A percentile compares a stretch with the other conserved stretches of the same genome.
These are phyloP conservation scores for Hydroisotoma schaefferi DNA, from an alignment of 2,888 invertebrate genomes.

Conservation along the genomic window DNA sequence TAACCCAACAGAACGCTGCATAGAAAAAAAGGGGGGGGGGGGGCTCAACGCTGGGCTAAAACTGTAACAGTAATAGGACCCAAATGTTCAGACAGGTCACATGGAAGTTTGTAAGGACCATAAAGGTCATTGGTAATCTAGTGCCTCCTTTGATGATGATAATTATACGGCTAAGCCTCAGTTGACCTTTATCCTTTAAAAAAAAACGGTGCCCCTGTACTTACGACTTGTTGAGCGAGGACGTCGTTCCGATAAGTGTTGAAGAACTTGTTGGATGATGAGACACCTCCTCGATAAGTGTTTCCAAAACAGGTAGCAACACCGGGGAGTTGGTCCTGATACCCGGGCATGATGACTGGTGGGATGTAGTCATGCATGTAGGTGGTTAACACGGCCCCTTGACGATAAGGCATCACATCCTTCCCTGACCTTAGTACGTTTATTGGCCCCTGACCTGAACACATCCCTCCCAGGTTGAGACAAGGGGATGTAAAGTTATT, in stretches of 20 bases:
- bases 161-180: too few relatives aligned
- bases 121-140: too few relatives aligned
- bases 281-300: constrained; percentile 40
- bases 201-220: not conserved
- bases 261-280: constrained; percentile 38
- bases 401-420: constrained; percentile 45
- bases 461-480: constrained; percentile 25
- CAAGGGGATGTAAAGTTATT: constrained; percentile 1
- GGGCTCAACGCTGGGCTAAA: too few relatives aligned
- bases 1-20: too few relatives aligned
- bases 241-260: constrained; percentile 42
- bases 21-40: too few relatives aligned
- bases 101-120: too few relatives aligned
- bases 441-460: constrained; percentile 29
- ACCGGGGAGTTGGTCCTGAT: constrained; percentile 25
- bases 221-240: constrained; percentile 35
- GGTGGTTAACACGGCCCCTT: constrained; percentile 35
- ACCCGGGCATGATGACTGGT: constrained; percentile 43
- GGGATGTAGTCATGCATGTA: constrained; percentile 45
- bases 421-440: constrained; percentile 32
- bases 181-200: not conserved
- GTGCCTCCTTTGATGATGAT: too few relatives aligned
- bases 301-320: constrained; percentile 31
- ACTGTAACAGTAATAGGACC: too few relatives aligned
- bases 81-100: too few relatives aligned